Conservation (phyloP, 2,888 invertebrate species). For the Zygogramma bicolorata region DNA sequence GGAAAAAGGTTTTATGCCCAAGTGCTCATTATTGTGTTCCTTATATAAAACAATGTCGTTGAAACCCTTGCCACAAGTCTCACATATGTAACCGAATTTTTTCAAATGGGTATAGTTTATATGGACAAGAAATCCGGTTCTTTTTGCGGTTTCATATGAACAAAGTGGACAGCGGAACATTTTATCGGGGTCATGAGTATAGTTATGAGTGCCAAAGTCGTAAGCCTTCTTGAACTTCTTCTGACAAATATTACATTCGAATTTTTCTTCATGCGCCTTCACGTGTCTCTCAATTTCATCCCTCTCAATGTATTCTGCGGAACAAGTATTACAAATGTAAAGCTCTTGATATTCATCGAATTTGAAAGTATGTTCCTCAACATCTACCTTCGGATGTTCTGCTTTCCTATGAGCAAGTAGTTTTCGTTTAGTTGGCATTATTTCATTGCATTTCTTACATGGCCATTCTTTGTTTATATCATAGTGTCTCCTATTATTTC, state of each 20-base stretch:
- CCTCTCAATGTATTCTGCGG: constrained; percentile 52
- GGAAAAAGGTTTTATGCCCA: constrained; percentile 68
- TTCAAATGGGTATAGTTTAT: constrained; percentile 61
- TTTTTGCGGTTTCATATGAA: constrained; percentile 53
- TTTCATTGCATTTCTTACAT: constrained; percentile 55
- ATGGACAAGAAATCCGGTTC: constrained; percentile 58
- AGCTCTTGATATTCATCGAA: constrained; percentile 56
- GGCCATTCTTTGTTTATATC: constrained; percentile 47
- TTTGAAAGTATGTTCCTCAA: constrained; percentile 54
- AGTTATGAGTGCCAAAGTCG: constrained; percentile 59
- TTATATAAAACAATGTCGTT: constrained; percentile 69
- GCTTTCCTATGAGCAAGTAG: constrained; percentile 54
- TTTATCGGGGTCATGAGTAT: constrained; percentile 56
- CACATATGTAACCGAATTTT: constrained; percentile 68
- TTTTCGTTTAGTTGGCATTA: constrained; percentile 49
- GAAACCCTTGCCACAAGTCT: constrained; percentile 70
- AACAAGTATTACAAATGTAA: constrained; percentile 56
- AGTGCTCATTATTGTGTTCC: constrained; percentile 71
- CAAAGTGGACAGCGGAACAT: constrained; percentile 60
- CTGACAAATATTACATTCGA: constrained; percentile 64
- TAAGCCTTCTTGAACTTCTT: constrained; percentile 59
- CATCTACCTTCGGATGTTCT: constrained; percentile 60
- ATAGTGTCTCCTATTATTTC: constrained; percentile 16
- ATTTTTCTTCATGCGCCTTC: constrained; percentile 59
- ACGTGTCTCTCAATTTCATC: constrained; percentile 56